A percentile compares a stretch with the other conserved stretches of the same genome.
phyloP scores from a whole-genome alignment of 2,888 invertebrate species.

The Teleiodes luculella region DNA sequence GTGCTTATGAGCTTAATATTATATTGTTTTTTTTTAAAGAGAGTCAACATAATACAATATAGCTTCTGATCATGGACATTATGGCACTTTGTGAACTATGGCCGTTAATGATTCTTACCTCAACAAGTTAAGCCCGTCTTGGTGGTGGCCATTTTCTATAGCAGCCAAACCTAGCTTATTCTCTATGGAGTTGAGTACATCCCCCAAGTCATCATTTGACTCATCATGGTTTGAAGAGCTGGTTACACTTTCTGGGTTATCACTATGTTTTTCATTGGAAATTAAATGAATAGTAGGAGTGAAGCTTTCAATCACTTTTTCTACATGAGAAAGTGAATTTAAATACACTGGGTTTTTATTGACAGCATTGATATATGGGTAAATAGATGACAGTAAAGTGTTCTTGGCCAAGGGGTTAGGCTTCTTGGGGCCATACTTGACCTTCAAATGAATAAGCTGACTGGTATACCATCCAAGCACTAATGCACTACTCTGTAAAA shows the following conservation, averaged over 20 bases:
- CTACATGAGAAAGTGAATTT: constrained; percentile 41
- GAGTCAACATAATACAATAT: too few species aligned
- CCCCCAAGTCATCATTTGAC: constrained; percentile 63
- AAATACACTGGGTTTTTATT: constrained; percentile 39
- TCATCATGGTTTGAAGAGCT: constrained; percentile 37
- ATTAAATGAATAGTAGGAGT: constrained; percentile 58
- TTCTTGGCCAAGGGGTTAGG: constrained; percentile 33
- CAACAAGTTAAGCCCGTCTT: constrained; percentile 75
- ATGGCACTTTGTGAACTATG: too few species aligned
- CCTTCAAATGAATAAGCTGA: constrained; percentile 71
- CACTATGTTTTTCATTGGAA: constrained; percentile 54
- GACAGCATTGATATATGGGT: constrained; percentile 42
- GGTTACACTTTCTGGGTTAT: constrained; percentile 25
- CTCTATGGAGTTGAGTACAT: constrained; percentile 79
- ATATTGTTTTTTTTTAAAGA: too few species aligned
- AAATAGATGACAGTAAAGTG: constrained; percentile 40
- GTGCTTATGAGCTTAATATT: too few species aligned
- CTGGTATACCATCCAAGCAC: constrained; percentile 81
- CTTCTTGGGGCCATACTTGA: constrained; percentile 43
- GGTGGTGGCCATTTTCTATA: constrained; percentile 74
- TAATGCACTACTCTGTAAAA: constrained; percentile 78
- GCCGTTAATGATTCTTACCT: constrained; percentile 48
- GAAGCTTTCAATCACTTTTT: constrained; percentile 41
- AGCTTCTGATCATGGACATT: too few species aligned
- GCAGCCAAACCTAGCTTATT: constrained; percentile 79